Percentiles rank a stretch among this genome's conserved stretches.
These are phyloP conservation scores for Linnaemya tessellans DNA, from an alignment of 2,888 invertebrate species.

Conservation along the genomic window DNA sequence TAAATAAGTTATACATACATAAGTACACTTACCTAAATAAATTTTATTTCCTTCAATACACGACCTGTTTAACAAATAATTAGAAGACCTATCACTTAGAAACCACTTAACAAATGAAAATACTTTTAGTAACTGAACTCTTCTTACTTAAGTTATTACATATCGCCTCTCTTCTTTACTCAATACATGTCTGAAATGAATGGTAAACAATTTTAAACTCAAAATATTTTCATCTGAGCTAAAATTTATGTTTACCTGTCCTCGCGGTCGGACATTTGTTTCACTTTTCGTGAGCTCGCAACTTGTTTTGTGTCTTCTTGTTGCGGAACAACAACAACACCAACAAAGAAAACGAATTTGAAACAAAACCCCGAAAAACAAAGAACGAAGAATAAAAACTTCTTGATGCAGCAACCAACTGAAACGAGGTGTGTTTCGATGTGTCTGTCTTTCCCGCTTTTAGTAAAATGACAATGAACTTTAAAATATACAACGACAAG, in stretches of 20 bases:
- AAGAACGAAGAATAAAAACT: neutral
- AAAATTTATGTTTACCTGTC: slow-evolving; percentile 73
- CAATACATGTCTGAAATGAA: slow-evolving; percentile 12
- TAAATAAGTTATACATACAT: no score
- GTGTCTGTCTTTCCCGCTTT: slow-evolving; percentile 2
- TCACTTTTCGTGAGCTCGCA: slow-evolving; percentile 79
- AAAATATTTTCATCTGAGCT: slow-evolving; percentile 40
- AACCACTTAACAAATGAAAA: no score
- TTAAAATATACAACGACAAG: neutral
- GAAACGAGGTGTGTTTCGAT: no score
- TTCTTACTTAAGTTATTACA: neutral
- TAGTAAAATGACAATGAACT: slow-evolving; percentile 26
- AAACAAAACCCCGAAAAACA: slow-evolving; percentile 12
- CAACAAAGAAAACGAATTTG: slow-evolving; percentile 3
- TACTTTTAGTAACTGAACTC: neutral
- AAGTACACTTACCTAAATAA: no score
- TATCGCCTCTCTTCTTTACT: neutral
- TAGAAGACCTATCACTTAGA: no score
- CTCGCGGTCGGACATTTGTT: slow-evolving; percentile 79
- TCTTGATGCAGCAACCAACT: neutral
- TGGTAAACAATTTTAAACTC: slow-evolving; percentile 51
- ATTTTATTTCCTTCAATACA: no score
- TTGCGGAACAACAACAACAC: slow-evolving; percentile 50
- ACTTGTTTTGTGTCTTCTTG: slow-evolving; percentile 70
- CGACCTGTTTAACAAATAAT: no score